Percentiles rank a stretch among this genome's conserved stretches.
These are phyloP conservation scores for Ephydatia muelleri DNA, from an alignment of 37 sponge, comb jelly and placozoan species.

Conservation along the genomic window DNA sequence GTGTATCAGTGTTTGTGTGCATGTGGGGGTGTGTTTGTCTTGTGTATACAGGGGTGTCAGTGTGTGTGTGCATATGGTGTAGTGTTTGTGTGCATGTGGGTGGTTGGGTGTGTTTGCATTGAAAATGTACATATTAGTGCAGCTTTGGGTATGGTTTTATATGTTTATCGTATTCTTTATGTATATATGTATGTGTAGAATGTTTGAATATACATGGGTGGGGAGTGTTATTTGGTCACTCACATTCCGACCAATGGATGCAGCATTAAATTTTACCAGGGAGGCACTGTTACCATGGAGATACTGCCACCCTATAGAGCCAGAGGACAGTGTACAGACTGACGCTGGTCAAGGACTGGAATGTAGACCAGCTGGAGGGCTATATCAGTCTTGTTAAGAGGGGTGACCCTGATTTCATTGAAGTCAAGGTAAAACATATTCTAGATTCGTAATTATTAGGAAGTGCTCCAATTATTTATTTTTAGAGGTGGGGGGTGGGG, in stretches of 20 bases:
- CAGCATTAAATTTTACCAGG: not conserved
- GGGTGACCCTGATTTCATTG: constrained; percentile 95
- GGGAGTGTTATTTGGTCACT: not conserved
- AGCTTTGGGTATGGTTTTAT: not conserved
- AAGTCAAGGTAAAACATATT: constrained; percentile 75
- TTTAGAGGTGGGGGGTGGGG: too few relatives aligned
- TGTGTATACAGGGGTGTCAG: too few relatives aligned
- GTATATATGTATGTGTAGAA: constrained; percentile 8
- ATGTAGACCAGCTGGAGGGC: constrained; percentile 87
- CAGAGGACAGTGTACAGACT: constrained; percentile 96
- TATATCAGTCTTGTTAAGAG: constrained; percentile 77
- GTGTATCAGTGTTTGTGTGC: not conserved
- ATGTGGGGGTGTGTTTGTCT: not conserved
- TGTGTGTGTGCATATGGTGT: too few relatives aligned
- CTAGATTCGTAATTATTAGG: not conserved
- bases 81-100: not conserved
- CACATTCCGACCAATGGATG: not conserved
- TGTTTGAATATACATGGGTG: not conserved
- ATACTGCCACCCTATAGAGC: constrained; percentile 48
- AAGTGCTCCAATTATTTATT: too few relatives aligned
- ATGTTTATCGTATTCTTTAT: not conserved
- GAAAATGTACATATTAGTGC: too few relatives aligned
- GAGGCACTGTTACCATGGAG: not conserved
- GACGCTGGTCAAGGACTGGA: constrained; percentile 95
- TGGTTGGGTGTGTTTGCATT: too few relatives aligned